Conservation (phyloP, 2,888 invertebrate genomes). For the Noctua comes region DNA sequence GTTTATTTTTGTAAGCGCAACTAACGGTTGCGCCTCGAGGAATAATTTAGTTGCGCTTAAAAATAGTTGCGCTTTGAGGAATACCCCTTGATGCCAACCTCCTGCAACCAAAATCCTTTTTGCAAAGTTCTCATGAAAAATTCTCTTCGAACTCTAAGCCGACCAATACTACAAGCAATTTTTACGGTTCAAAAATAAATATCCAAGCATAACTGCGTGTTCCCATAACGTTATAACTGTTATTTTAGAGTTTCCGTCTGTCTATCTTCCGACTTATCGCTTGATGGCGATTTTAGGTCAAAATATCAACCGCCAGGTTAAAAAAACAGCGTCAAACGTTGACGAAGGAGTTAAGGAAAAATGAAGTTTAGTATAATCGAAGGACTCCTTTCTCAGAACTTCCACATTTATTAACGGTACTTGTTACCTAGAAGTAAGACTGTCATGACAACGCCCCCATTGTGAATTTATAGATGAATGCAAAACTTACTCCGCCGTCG, state of each 20-base stretch:
- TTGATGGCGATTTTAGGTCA: conserved; percentile 57
- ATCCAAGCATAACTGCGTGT: conserved; percentile 20
- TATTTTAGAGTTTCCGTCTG: conserved; percentile 58
- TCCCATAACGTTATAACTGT: conserved; percentile 58
- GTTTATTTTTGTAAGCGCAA: too few relatives aligned
- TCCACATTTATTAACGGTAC: conserved; percentile 49
- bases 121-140: not conserved
- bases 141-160: not conserved
- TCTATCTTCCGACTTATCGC: conserved; percentile 45
- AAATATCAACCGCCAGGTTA: conserved; percentile 29
- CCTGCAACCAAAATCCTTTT: not conserved
- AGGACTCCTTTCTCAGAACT: conserved; percentile 39
- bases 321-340: conserved; percentile 11
- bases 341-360: conserved; percentile 4
- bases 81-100: too few relatives aligned
- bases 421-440: conserved; percentile 43
- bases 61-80: too few relatives aligned
- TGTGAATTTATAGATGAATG: conserved; percentile 62
- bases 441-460: conserved; percentile 38
- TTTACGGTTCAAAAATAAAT: conserved; percentile 36
- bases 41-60: too few relatives aligned
- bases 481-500: conserved; percentile 44
- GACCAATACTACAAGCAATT: conserved; percentile 20
- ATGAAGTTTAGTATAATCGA: conserved; percentile 2
- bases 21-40: too few relatives aligned